A percentile compares a stretch with the other conserved stretches of the same genome.
Evolutionary conservation across 37 sponge, comb jelly and placozoan genomes (phyloP).

Genomic region (Beroe ovata): DNA sequence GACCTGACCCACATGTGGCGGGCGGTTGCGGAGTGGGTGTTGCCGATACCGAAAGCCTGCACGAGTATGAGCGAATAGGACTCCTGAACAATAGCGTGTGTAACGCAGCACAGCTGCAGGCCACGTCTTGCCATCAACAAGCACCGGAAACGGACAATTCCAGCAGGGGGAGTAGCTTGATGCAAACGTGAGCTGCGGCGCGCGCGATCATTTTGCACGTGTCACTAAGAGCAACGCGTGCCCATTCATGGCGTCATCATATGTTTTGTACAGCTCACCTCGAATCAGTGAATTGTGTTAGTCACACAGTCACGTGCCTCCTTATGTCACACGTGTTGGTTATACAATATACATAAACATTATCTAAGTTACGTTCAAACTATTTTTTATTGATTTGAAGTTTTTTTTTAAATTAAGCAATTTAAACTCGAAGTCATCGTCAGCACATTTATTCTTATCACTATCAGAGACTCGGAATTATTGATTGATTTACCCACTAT

Average conservation of each 20-base stretch:
- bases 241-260: no score
- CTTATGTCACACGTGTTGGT: no score
- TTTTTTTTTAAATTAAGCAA: no score
- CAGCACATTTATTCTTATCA: no score
- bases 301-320: no score
- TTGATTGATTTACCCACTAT: no score
- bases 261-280: no score
- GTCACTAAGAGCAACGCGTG: no score
- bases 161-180: slow-evolving; percentile 36
- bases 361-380: not conserved
- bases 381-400: not conserved
- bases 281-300: no score
- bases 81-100: not conserved
- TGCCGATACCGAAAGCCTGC: slow-evolving; percentile 21
- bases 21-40: not conserved
- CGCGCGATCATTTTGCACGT: no score
- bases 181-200: slow-evolving; percentile 13
- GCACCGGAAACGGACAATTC: not conserved
- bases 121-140: not conserved
- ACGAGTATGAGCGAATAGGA: slow-evolving; percentile 66
- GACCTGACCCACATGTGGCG: not conserved
- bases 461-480: no score
- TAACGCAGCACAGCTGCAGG: not conserved
- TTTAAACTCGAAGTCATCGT: no score
- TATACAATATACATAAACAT: not conserved